phyloP scores from a whole-genome alignment of 2,888 invertebrate genomes.

The Caenorhabditis japonica region DNA sequence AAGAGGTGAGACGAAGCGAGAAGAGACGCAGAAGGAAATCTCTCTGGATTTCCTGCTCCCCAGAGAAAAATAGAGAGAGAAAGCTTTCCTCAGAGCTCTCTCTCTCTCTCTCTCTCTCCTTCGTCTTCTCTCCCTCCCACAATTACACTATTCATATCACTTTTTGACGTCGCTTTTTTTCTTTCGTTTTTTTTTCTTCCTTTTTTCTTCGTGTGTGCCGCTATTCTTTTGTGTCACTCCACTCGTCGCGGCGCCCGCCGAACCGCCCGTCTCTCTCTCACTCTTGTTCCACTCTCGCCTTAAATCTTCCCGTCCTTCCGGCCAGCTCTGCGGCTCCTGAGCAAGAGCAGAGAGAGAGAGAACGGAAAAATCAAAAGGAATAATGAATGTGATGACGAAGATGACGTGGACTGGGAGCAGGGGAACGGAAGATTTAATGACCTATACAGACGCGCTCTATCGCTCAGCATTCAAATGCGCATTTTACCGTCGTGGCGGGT shows the following conservation, averaged over 20 bases:
- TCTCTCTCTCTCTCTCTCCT: too few relatives aligned
- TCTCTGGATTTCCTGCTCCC: too few relatives aligned
- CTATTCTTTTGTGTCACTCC: slow-evolving; percentile 9
- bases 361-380: slow-evolving; percentile 1
- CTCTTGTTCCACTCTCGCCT: not conserved
- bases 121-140: slow-evolving; percentile 11
- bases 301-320: not conserved
- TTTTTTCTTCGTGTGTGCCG: too few relatives aligned
- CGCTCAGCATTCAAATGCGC: too few relatives aligned
- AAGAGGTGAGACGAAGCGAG: too few relatives aligned
- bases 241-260: too few relatives aligned
- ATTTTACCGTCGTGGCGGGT: too few relatives aligned
- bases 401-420: not conserved
- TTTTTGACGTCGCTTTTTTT: slow-evolving; percentile 39
- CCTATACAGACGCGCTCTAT: too few relatives aligned
- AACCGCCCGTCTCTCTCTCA: not conserved
- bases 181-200: slow-evolving; percentile 9
- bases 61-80: too few relatives aligned
- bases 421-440: too few relatives aligned
- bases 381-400: not conserved
- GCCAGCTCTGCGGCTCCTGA: too few relatives aligned
- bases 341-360: slow-evolving; percentile 5
- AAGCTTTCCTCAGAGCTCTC: not conserved
- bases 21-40: too few relatives aligned
- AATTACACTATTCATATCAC: slow-evolving; percentile 40